phyloP scores from a whole-genome alignment of 2,797 vertebrate genomes.

The Onychomys leucogaster region DNA sequence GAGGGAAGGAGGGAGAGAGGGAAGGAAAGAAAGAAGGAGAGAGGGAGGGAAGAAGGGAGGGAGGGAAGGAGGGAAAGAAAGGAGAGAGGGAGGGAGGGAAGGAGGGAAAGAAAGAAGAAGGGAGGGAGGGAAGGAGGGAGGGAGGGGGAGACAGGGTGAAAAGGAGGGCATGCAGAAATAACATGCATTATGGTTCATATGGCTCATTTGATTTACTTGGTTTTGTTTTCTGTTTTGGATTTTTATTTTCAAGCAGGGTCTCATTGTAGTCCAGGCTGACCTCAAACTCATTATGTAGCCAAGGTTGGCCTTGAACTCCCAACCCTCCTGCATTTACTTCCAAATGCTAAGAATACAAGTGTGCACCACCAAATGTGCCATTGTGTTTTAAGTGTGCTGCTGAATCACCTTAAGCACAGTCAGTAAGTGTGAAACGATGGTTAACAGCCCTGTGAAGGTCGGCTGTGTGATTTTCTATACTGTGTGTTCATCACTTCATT shows the following conservation, averaged over 20 bases:
- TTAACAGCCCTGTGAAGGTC: not conserved
- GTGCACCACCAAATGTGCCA: not conserved
- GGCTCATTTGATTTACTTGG: not conserved
- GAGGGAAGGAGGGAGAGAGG: rapidly evolving
- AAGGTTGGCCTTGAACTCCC: not conserved
- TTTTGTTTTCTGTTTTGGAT: not conserved
- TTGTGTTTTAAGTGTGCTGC: not conserved
- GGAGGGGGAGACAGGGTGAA: not conserved
- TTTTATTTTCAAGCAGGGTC: not conserved
- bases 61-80: not conserved
- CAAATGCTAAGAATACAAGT: not conserved
- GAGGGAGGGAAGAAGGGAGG: not conserved
- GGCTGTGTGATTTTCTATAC: not conserved
- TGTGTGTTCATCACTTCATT: not conserved
- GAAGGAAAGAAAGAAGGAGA: no score
- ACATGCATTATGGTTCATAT: not conserved
- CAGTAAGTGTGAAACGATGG: not conserved
- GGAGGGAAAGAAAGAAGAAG: not conserved
- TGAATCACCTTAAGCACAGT: not conserved
- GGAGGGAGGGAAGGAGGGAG: no score
- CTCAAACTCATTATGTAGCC: not conserved
- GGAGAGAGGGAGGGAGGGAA: no score
- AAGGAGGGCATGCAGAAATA: not conserved
- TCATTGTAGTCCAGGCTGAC: not conserved
- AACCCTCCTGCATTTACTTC: not conserved